Conservation (phyloP, 1,140 invertebrate genomes). For the Nasonia giraulti region DNA sequence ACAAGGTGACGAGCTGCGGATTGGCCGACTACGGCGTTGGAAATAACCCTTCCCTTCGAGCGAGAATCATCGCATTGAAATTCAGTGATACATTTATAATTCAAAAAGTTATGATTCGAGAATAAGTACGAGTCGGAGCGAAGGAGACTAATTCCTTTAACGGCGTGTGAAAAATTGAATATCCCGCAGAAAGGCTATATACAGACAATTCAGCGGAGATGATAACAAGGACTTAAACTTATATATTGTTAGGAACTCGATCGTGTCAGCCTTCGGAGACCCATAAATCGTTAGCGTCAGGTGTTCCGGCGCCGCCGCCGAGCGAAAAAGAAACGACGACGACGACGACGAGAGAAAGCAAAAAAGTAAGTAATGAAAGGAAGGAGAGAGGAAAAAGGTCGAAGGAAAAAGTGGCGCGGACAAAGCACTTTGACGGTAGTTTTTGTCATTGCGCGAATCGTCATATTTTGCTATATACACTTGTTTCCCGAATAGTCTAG, state of each 20-base stretch:
- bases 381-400: not conserved
- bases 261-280: conserved; percentile 36
- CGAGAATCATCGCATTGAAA: not conserved
- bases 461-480: not conserved
- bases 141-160: conserved; percentile 16
- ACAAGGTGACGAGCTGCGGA: not conserved
- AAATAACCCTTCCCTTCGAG: not conserved
- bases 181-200: not conserved
- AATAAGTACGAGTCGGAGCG: not conserved
- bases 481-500: not conserved
- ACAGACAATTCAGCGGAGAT: conserved; percentile 31
- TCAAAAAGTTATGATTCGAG: too few species aligned
- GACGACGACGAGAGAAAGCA: conserved; percentile 1
- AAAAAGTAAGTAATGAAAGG: conserved; percentile 38
- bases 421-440: not conserved
- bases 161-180: conserved; percentile 39
- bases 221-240: conserved; percentile 38
- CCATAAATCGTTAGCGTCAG: conserved; percentile 41
- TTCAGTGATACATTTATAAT: too few species aligned
- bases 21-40: not conserved
- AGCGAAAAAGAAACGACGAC: conserved; percentile 2
- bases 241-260: conserved; percentile 46
- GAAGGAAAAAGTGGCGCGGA: not conserved
- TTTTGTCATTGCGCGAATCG: conserved; percentile 9
- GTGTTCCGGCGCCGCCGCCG: not conserved